Evolutionary conservation across 2,888 invertebrate genomes (phyloP).

Genomic region (Petrolisthes cinctipes): DNA sequence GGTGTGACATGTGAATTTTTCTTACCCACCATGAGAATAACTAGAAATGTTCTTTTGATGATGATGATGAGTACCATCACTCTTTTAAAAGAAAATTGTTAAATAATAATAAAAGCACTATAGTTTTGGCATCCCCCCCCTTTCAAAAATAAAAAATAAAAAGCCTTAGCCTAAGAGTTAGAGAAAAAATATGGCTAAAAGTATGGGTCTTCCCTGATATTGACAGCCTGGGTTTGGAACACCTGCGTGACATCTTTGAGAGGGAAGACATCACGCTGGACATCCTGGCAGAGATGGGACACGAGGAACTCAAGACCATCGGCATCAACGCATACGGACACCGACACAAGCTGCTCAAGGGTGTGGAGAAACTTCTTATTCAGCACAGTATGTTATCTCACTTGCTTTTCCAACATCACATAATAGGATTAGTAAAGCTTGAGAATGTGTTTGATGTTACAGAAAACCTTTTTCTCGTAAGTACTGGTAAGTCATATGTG

Average conservation of each 20-base stretch:
- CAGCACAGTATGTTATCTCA: conserved; percentile 55
- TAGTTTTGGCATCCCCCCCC: background rate
- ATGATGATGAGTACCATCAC: too few relatives aligned
- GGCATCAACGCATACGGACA: conserved; percentile 97
- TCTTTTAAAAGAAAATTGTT: too few relatives aligned
- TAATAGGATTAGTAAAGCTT: too few relatives aligned
- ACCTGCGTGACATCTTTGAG: conserved; percentile 87
- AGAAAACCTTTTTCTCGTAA: too few relatives aligned
- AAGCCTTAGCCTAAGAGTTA: background rate
- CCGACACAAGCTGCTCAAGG: conserved; percentile 88
- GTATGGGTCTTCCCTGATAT: background rate
- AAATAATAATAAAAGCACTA: too few relatives aligned
- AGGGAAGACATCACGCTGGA: conserved; percentile 95
- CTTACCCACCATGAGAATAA: too few relatives aligned
- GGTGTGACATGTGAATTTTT: conserved; percentile 69
- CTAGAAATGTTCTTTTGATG: too few relatives aligned
- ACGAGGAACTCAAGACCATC: conserved; percentile 94
- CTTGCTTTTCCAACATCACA: too few relatives aligned
- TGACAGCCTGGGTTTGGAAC: conserved; percentile 80
- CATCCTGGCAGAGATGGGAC: conserved; percentile 96
- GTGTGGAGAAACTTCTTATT: conserved; percentile 60
- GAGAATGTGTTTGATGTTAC: too few relatives aligned
- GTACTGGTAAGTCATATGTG: too few relatives aligned
- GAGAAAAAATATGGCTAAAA: background rate
- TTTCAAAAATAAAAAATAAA: background rate